A percentile compares a stretch with the other conserved stretches of the same genome.
Conservation (phyloP, 2,113 vertebrate genomes). For the Vireo altiloquus region DNA sequence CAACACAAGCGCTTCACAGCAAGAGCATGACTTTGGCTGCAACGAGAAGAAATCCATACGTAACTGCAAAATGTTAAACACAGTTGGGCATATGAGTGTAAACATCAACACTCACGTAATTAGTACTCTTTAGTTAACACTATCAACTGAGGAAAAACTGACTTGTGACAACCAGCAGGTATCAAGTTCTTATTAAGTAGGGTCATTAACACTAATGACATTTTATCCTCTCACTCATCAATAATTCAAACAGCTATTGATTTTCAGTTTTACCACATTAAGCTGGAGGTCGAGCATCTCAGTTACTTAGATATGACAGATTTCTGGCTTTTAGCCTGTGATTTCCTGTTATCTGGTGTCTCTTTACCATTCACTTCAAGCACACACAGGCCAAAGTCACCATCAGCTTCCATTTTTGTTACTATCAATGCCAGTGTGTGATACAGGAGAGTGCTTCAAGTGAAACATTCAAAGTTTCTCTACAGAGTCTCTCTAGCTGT, state of each 20-base stretch:
- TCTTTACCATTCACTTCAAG: background rate
- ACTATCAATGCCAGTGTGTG: background rate
- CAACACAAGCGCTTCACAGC: conserved; percentile 87
- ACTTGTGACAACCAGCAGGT: conserved; percentile 55
- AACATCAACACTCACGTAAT: conserved; percentile 58
- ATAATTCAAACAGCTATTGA: conserved; percentile 63
- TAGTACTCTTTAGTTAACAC: conserved; percentile 33
- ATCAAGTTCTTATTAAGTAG: conserved; percentile 42
- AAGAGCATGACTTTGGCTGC: conserved; percentile 89
- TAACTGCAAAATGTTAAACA: conserved; percentile 56
- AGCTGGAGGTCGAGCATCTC: conserved; percentile 25
- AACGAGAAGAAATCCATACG: conserved; percentile 37
- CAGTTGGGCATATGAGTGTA: conserved; percentile 19
- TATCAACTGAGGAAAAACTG: conserved; percentile 33
- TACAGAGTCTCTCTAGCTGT: background rate
- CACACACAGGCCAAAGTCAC: background rate
- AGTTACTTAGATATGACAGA: conserved; percentile 31
- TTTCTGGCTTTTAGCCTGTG: background rate
- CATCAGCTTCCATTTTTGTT: background rate
- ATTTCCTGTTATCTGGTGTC: background rate
- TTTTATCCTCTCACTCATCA: conserved; percentile 56
- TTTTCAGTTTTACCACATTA: conserved; percentile 45
- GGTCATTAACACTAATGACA: conserved; percentile 56
- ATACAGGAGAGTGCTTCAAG: background rate
- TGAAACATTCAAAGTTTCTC: background rate